Conservation (phyloP, 2,797 vertebrate species). For the Echiichthys vipera region DNA sequence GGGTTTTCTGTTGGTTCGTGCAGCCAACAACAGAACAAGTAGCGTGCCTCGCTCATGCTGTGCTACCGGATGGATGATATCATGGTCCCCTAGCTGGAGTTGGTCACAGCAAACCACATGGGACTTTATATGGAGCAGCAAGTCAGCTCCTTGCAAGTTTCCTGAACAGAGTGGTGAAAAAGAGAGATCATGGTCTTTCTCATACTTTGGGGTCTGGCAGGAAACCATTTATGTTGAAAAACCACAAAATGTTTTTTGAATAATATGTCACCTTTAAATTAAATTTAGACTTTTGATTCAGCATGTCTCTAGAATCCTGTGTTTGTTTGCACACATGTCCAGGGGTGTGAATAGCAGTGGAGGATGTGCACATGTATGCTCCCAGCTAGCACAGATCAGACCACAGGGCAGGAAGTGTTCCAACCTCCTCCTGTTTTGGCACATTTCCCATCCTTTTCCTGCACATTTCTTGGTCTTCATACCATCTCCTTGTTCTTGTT, state of each 20-base stretch:
- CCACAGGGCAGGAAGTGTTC: slow-evolving; percentile 54
- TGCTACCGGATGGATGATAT: too few species aligned
- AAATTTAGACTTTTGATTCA: not conserved
- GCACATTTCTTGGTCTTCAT: slow-evolving; percentile 15
- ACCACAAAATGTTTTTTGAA: not conserved
- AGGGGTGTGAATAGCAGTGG: slow-evolving; percentile 23
- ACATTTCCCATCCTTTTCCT: slow-evolving; percentile 26
- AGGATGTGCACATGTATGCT: slow-evolving; percentile 58
- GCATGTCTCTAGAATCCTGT: not conserved
- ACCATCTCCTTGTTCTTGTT: not conserved
- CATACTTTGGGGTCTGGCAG: not conserved
- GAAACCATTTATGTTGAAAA: too few species aligned
- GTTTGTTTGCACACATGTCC: slow-evolving; percentile 43
- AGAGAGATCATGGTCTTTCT: not conserved
- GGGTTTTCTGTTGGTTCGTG: too few species aligned
- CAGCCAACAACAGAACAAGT: too few species aligned
- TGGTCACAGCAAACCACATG: too few species aligned
- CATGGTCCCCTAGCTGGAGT: too few species aligned
- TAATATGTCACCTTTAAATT: not conserved
- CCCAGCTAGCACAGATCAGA: slow-evolving; percentile 47
- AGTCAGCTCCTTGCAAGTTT: not conserved
- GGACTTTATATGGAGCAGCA: too few species aligned
- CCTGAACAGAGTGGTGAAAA: not conserved
- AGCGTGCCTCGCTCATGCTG: too few species aligned
- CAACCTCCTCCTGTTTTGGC: slow-evolving; percentile 33